Evolutionary conservation across 2,888 invertebrate species (phyloP).

Genomic region (Heliconius cydno): DNA sequence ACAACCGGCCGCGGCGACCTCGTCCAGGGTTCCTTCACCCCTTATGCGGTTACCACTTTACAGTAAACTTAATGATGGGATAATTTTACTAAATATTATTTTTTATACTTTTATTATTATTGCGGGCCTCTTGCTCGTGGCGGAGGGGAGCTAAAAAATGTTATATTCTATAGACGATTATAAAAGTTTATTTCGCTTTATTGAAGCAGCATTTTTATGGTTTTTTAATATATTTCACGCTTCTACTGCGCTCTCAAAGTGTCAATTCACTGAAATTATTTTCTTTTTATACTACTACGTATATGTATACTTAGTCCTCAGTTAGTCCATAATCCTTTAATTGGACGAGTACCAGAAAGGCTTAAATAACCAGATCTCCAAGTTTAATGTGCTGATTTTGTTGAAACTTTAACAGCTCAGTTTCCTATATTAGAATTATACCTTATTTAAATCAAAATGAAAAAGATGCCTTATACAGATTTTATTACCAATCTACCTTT

Average conservation of each 20-base stretch:
- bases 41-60: slow-evolving; percentile 25
- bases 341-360: not conserved
- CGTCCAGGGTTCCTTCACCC: slow-evolving; percentile 40
- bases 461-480: not conserved
- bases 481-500: not conserved
- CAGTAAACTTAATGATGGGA: not conserved
- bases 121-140: too few species aligned
- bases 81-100: not conserved
- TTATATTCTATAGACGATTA: not conserved
- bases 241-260: not conserved
- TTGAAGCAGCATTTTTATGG: not conserved
- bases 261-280: not conserved
- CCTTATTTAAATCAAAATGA: not conserved
- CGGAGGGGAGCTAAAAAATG: too few species aligned
- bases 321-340: too few species aligned
- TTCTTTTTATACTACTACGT: not conserved
- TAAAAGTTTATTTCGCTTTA: not conserved
- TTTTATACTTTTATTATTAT: too few species aligned
- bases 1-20: slow-evolving; percentile 38
- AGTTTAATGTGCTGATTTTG: not conserved
- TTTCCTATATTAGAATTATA: too few species aligned
- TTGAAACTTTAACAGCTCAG: not conserved
- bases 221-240: not conserved
- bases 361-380: too few species aligned
- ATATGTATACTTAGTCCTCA: too few species aligned